Conservation (phyloP, 2,888 invertebrate species). For the Aleiodes testaceus region DNA sequence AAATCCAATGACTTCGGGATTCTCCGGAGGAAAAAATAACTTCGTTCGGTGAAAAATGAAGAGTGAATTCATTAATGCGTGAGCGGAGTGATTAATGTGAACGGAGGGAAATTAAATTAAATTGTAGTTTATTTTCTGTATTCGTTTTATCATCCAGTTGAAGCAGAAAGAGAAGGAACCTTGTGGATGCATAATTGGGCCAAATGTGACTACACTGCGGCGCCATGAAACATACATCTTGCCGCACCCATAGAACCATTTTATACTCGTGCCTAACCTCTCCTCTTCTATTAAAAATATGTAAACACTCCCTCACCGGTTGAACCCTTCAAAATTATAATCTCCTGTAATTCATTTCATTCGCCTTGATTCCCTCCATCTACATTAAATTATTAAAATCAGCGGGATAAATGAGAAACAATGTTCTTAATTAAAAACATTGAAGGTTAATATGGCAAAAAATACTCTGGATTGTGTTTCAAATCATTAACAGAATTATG, state of each 20-base stretch:
- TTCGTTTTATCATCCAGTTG: neutral
- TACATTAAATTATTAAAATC: neutral
- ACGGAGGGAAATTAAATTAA: no score
- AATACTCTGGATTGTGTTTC: neutral
- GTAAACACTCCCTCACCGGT: conserved; percentile 7
- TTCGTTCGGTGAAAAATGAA: no score
- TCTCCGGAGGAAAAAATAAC: no score
- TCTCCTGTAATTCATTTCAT: neutral
- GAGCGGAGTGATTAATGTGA: no score
- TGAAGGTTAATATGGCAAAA: neutral
- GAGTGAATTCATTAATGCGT: no score
- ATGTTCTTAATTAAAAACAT: neutral
- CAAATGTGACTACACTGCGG: neutral
- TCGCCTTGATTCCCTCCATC: neutral
- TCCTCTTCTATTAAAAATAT: conserved; percentile 4
- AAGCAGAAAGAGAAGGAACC: neutral
- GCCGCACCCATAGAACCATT: conserved; percentile 14
- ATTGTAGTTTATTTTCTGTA: neutral
- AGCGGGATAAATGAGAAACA: neutral
- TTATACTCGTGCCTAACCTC: conserved; percentile 5
- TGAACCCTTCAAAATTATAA: neutral
- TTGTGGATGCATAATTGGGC: conserved; percentile 11
- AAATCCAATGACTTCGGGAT: no score
- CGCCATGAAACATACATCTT: neutral
- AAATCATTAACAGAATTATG: no score